A percentile compares a stretch with the other conserved stretches of the same genome.
Conservation (phyloP, 2,888 invertebrate species). For the Acleris emargana region DNA sequence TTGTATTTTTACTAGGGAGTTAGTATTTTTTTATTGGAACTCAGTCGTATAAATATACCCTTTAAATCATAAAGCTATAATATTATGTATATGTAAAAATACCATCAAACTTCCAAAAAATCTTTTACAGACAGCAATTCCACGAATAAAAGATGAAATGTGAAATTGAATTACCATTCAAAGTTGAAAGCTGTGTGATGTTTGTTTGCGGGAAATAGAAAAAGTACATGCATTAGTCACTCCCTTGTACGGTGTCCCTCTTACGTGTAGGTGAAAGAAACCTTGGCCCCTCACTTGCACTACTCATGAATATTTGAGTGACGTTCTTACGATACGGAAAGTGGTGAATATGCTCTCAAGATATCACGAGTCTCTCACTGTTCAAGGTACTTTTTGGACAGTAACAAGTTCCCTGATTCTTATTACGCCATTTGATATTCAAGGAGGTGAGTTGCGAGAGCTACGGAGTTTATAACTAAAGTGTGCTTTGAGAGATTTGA, state of each 20-base stretch:
- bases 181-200: constrained; percentile 68
- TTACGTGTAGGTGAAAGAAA: constrained; percentile 53
- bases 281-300: constrained; percentile 63
- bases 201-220: constrained; percentile 67
- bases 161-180: constrained; percentile 70
- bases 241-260: constrained; percentile 51
- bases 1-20: too few species aligned
- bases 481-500: constrained; percentile 24
- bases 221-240: constrained; percentile 72
- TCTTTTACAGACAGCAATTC: constrained; percentile 43
- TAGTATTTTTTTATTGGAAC: too few species aligned
- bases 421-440: constrained; percentile 37
- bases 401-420: constrained; percentile 35
- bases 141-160: constrained; percentile 56
- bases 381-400: constrained; percentile 32
- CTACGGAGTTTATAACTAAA: constrained; percentile 25
- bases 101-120: constrained; percentile 39
- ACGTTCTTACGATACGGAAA: constrained; percentile 59
- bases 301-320: constrained; percentile 74
- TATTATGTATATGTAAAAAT: constrained; percentile 10
- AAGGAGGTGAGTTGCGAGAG: constrained; percentile 28
- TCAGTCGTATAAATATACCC: background rate
- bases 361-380: constrained; percentile 33
- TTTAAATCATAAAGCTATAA: background rate
- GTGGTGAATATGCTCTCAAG: constrained; percentile 58